Conservation (phyloP, 2,113 vertebrate species). For the Muscicapa adusta region DNA sequence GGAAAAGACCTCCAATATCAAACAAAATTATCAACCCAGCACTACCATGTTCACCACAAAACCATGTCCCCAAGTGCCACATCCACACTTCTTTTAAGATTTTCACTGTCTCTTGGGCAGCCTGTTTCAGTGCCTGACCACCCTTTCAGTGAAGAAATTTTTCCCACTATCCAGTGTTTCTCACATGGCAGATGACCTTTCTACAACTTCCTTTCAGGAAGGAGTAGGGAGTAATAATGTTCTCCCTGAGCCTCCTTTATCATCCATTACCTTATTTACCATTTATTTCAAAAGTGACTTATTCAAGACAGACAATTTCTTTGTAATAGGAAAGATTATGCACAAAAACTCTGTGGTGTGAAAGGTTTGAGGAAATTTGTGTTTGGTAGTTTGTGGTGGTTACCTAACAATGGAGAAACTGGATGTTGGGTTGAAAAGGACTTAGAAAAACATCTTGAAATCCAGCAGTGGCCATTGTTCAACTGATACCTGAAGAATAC, state of each 20-base stretch:
- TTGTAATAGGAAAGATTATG: too few relatives aligned
- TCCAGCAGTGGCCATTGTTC: background rate
- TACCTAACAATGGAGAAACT: background rate
- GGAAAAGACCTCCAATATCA: background rate
- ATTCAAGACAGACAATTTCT: background rate
- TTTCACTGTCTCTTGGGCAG: background rate
- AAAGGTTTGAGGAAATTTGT: background rate
- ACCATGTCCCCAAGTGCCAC: background rate
- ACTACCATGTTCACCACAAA: background rate
- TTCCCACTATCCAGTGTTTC: background rate
- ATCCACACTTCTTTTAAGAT: background rate
- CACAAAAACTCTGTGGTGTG: rapidly evolving
- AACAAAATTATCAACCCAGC: background rate
- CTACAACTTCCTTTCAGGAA: background rate
- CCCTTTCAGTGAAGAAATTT: background rate
- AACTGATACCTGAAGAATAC: background rate
- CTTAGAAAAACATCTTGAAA: background rate
- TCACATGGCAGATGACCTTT: background rate
- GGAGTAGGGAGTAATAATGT: too few relatives aligned
- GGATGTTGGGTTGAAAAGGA: background rate
- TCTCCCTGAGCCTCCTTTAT: background rate
- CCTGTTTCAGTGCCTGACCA: background rate
- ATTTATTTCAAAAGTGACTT: background rate
- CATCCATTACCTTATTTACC: background rate
- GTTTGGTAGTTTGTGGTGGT: background rate